Base-by-base conservation (phyloP, 2,113 vertebrate species). In the Perccottus glenii region DNA sequence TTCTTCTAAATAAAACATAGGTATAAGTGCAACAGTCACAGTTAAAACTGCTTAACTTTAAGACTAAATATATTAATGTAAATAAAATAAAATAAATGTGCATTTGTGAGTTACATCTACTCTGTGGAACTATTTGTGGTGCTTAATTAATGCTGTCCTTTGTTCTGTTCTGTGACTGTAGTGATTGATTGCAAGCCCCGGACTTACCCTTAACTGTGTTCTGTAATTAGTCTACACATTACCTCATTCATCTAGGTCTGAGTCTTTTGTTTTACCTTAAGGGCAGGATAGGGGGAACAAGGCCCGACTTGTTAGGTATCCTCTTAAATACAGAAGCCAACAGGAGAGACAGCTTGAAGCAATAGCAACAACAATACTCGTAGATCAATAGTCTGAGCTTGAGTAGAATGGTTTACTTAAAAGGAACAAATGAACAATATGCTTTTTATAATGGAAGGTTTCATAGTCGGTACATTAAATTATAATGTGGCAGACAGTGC, bases 301-400 rank as follows among this genome's bases (percentile, higher is more conserved):
- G 90, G 87, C 83, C 43, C 49, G 64, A 80, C 92, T 87, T 77
- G 91, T 91, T 67, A 81, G 85, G 87, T 87, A 90, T 87, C 76
- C 70, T 43, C 55, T 65, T 71, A 40, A 67, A 11, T 49, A 50
- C 46, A 48, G 50, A 77, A 53, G 58, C 14, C 36, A 42, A 44
- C 62, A 60, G 44, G 63, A 62, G 36, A 65, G 50, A 68, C 49
- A 73, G 56, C 62, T 38, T 12, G 4, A 6, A 55, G 51, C 43
- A 66, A 36, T 38, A 74, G 58, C 32, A 27, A 46, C 52, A 67
- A 45, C 19, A 72, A 45, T 33, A 50, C 49, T 14, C 49, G 48
- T 6, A 38, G 70, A 67, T 78, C 60, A 11, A 62, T 65, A 90
- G 87, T 78, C 82, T 67, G 64, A 73, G 80, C 89, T 87, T 83